Conservation (phyloP, 2,888 invertebrate genomes). For the Micoletzkya japonica region DNA sequence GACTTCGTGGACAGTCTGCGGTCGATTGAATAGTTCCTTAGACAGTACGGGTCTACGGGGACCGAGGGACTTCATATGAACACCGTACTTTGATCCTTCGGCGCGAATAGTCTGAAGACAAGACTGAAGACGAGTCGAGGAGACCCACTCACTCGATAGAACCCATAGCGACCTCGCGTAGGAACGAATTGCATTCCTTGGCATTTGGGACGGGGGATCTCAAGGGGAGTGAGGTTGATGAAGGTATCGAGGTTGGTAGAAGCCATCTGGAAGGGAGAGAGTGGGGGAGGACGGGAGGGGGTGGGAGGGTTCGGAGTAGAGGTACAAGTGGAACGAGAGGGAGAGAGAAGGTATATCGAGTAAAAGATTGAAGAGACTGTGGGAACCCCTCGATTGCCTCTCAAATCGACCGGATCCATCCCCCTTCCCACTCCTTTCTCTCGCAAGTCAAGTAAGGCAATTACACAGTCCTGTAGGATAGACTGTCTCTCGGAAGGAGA, state of each 20-base stretch:
- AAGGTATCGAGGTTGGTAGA: slow-evolving; percentile 46
- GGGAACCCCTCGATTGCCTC: too few species aligned
- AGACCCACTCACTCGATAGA: slow-evolving; percentile 51
- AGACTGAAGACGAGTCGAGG: too few species aligned
- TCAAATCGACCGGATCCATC: too few species aligned
- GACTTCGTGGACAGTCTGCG: slow-evolving; percentile 23
- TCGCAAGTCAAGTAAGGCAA: too few species aligned
- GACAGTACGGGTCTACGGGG: slow-evolving; percentile 24
- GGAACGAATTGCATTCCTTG: slow-evolving; percentile 60
- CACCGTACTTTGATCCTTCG: slow-evolving; percentile 54
- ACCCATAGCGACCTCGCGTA: slow-evolving; percentile 59
- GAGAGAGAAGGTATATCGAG: neutral
- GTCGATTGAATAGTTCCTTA: slow-evolving; percentile 22
- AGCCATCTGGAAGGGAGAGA: slow-evolving; percentile 29
- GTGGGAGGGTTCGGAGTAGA: neutral
- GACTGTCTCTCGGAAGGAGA: too few species aligned
- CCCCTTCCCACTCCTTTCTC: too few species aligned
- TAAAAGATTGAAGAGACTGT: too few species aligned
- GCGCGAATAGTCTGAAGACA: slow-evolving; percentile 56
- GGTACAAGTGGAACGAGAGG: too few species aligned
- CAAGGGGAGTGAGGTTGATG: slow-evolving; percentile 44
- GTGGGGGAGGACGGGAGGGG: neutral
- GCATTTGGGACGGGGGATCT: slow-evolving; percentile 61
- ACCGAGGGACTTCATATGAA: slow-evolving; percentile 50
- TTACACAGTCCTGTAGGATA: too few species aligned